phyloP scores from a whole-genome alignment of 2,888 invertebrate genomes.

The Meteorus cinctellus region DNA sequence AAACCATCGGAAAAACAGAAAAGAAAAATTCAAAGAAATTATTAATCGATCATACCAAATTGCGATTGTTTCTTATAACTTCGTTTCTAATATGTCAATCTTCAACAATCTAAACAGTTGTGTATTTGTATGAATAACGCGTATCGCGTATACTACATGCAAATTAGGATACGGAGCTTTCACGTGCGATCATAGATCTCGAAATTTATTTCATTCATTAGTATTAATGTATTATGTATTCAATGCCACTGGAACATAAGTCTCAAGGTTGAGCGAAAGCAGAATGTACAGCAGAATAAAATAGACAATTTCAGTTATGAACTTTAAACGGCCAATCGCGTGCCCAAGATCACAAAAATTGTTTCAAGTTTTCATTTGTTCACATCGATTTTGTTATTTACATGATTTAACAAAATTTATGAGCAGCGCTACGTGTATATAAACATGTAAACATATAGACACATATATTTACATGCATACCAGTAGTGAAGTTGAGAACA shows the following conservation, averaged over 20 bases:
- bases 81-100: slow-evolving; percentile 7
- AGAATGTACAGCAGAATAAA: not conserved
- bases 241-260: not conserved
- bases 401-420: too few relatives aligned
- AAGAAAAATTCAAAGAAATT: slow-evolving; percentile 41
- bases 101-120: slow-evolving; percentile 8
- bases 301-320: not conserved
- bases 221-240: too few relatives aligned
- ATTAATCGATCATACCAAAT: slow-evolving; percentile 25
- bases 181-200: too few relatives aligned
- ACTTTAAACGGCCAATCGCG: too few relatives aligned
- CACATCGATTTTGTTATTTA: too few relatives aligned
- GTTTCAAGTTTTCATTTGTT: not conserved
- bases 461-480: too few relatives aligned
- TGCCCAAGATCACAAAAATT: not conserved
- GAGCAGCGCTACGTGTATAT: too few relatives aligned
- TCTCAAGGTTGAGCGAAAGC: not conserved
- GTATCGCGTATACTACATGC: not conserved
- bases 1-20: slow-evolving; percentile 65
- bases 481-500: not conserved
- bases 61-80: slow-evolving; percentile 14
- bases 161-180: too few relatives aligned
- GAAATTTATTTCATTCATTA: too few relatives aligned
- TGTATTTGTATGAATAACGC: not conserved
- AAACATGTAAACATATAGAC: too few relatives aligned